Conservation (phyloP, 1,140 invertebrate genomes). For the Trinorchestia longiramus region DNA sequence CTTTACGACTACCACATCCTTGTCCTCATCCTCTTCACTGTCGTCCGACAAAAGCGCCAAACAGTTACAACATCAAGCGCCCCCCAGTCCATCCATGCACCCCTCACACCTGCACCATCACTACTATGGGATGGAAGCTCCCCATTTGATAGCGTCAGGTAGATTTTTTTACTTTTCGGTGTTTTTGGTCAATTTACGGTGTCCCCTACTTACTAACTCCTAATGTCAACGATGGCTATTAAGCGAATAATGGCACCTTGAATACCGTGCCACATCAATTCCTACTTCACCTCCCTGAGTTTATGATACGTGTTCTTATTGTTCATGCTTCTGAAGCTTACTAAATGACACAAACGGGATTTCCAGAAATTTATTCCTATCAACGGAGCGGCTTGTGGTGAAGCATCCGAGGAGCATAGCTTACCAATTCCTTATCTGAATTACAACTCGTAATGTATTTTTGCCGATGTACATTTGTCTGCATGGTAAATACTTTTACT, state of each 20-base stretch:
- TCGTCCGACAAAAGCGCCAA: slow-evolving; percentile 49
- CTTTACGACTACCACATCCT: slow-evolving; percentile 55
- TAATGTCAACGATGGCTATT: neutral
- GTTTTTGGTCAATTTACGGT: slow-evolving; percentile 21
- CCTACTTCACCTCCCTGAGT: neutral
- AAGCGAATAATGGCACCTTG: neutral
- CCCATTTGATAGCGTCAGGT: slow-evolving; percentile 51
- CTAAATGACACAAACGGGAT: neutral
- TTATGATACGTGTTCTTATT: neutral
- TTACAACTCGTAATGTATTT: neutral
- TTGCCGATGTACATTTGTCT: neutral
- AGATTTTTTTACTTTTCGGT: slow-evolving; percentile 25
- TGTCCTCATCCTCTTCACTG: slow-evolving; percentile 57
- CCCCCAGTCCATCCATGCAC: slow-evolving; percentile 29
- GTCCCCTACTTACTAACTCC: neutral
- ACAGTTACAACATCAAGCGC: neutral
- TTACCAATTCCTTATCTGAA: neutral
- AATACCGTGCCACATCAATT: neutral
- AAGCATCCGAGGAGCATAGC: neutral
- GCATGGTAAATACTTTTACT: neutral
- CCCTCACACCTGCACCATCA: slow-evolving; percentile 57
- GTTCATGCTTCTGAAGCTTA: neutral
- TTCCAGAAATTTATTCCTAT: neutral
- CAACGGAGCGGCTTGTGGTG: too few species aligned
- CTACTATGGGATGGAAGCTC: slow-evolving; percentile 53